Evolutionary conservation across 2,113 vertebrate genomes (phyloP).

Genomic region (Grallaria varia): DNA sequence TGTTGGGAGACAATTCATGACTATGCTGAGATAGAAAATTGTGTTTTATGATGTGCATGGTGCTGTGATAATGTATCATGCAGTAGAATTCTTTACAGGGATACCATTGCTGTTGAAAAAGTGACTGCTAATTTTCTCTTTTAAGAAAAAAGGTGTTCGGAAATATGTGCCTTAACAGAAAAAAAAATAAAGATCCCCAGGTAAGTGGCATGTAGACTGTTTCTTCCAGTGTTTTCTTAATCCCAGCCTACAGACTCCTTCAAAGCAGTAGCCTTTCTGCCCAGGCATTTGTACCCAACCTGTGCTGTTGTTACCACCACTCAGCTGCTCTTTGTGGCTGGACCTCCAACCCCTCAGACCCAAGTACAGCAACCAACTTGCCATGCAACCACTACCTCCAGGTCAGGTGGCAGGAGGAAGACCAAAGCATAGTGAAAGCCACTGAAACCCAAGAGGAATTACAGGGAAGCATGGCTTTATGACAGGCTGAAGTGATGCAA

Average conservation of each 20-base stretch:
- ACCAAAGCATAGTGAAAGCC: not conserved
- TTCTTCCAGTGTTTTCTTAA: not conserved
- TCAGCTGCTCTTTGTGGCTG: not conserved
- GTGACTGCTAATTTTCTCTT: not conserved
- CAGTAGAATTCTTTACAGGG: not conserved
- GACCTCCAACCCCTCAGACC: not conserved
- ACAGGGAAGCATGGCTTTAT: not conserved
- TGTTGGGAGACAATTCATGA: not conserved
- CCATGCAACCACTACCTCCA: not conserved
- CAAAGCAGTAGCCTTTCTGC: not conserved
- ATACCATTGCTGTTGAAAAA: not conserved
- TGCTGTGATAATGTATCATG: not conserved
- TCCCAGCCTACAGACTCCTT: not conserved
- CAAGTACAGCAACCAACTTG: accelerated
- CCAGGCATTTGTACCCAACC: not conserved
- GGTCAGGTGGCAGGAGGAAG: not conserved
- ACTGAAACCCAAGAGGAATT: not conserved
- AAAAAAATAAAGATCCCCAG: not conserved
- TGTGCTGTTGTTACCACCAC: not conserved
- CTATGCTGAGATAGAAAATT: not conserved
- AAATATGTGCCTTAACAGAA: not conserved
- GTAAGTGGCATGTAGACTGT: not conserved
- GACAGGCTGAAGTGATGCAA: not conserved
- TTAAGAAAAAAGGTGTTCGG: not conserved
- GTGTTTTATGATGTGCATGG: not conserved